Evolutionary conservation across 2,888 invertebrate species (phyloP).

Genomic region (Ethmia dodecea): DNA sequence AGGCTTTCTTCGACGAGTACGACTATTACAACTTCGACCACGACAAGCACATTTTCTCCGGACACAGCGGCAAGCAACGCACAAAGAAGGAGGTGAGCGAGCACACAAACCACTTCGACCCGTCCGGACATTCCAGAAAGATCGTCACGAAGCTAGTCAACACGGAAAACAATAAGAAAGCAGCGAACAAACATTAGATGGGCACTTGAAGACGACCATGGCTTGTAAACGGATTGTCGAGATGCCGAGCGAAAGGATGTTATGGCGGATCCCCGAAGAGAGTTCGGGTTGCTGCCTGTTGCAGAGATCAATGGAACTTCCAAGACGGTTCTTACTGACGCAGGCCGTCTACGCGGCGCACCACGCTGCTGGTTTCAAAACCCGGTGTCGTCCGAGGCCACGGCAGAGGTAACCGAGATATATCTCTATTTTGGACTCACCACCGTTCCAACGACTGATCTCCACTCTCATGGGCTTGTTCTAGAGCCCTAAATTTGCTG

Average conservation of each 20-base stretch:
- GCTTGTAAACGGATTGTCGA: conserved; percentile 61
- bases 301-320: conserved; percentile 70
- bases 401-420: conserved; percentile 33
- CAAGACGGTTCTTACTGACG: conserved; percentile 56
- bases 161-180: conserved; percentile 88
- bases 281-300: conserved; percentile 45
- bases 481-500: conserved; percentile 64
- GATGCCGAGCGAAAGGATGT: conserved; percentile 61
- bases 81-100: conserved; percentile 92
- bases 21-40: conserved; percentile 96
- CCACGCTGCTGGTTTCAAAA: conserved; percentile 32
- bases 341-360: conserved; percentile 56
- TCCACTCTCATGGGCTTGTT: conserved; percentile 67
- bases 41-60: conserved; percentile 92
- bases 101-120: conserved; percentile 95
- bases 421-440: conserved; percentile 42
- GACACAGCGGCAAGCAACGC: conserved; percentile 94
- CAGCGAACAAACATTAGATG: conserved; percentile 49
- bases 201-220: conserved; percentile 42
- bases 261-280: conserved; percentile 65
- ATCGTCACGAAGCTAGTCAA: conserved; percentile 90
- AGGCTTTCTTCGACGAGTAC: conserved; percentile 91
- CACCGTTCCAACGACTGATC: conserved; percentile 68
- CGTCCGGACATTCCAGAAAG: conserved; percentile 95
- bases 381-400: conserved; percentile 32